Conservation (phyloP, 2,113 vertebrate species). For the Lates calcarifer region DNA sequence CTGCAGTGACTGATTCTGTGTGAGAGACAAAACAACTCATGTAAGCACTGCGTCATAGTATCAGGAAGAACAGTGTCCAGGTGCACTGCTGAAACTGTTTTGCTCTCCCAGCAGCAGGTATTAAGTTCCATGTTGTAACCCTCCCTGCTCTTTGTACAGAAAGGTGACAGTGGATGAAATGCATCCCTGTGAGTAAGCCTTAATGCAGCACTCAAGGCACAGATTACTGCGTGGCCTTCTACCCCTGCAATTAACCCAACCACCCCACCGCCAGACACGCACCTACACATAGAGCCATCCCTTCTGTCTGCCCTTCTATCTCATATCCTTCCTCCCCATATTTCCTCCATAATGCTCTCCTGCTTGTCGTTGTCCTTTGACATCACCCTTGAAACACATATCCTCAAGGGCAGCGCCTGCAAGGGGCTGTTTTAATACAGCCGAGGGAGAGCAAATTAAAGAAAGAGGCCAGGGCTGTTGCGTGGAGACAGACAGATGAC, state of each 20-base stretch:
- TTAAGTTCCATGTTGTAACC: constrained; percentile 54
- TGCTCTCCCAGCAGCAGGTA: constrained; percentile 36
- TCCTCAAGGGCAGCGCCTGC: constrained; percentile 46
- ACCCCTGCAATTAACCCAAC: constrained; percentile 48
- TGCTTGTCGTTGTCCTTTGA: constrained; percentile 43
- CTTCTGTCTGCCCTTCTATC: constrained; percentile 30
- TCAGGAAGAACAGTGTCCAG: constrained; percentile 40
- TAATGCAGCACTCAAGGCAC: constrained; percentile 43
- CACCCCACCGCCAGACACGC: constrained; percentile 21
- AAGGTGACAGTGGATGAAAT: constrained; percentile 34
- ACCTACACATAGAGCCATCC: constrained; percentile 14
- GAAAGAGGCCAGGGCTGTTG: constrained; percentile 45
- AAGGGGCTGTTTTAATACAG: constrained; percentile 36
- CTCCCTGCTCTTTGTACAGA: constrained; percentile 28
- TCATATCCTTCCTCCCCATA: constrained; percentile 18
- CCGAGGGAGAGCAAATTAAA: constrained; percentile 46
- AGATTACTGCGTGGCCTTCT: constrained; percentile 42
- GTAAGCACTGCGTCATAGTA: constrained; percentile 40
- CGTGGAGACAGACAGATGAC: constrained; percentile 56
- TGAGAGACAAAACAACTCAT: constrained; percentile 33
- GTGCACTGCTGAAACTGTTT: constrained; percentile 47
- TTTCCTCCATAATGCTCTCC: constrained; percentile 29
- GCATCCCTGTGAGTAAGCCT: constrained; percentile 42
- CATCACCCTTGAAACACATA: constrained; percentile 46
- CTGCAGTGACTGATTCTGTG: constrained; percentile 4